Conservation (phyloP, 2,797 vertebrate genomes). For the Schizopygopsis malacanthus region DNA sequence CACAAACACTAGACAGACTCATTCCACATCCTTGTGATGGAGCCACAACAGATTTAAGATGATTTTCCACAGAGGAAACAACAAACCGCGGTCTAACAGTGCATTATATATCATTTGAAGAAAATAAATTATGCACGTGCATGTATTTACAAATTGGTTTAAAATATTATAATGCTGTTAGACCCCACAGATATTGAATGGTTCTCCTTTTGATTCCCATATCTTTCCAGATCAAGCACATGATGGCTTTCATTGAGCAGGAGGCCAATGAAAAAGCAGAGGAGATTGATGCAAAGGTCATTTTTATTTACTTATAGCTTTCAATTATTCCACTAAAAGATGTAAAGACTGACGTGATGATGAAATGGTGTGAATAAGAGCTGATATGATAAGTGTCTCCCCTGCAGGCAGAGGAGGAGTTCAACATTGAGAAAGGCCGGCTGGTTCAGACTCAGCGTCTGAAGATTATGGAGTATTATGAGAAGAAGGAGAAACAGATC, state of each 20-base stretch:
- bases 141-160: not conserved
- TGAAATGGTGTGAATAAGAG: not conserved
- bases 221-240: slow-evolving; percentile 92
- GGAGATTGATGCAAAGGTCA: slow-evolving; percentile 98
- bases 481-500: slow-evolving; percentile 99
- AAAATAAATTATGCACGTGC: no score
- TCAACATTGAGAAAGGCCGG: slow-evolving; percentile 98
- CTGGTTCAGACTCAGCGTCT: slow-evolving; percentile 97
- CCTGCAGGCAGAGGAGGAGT: slow-evolving; percentile 97
- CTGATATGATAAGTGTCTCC: slow-evolving; percentile 55
- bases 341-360: not conserved
- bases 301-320: not conserved
- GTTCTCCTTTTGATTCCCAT: not conserved
- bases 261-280: slow-evolving; percentile 99
- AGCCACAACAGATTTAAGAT: not conserved
- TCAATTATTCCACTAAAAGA: not conserved
- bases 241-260: slow-evolving; percentile 99
- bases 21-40: not conserved
- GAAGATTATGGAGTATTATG: slow-evolving; percentile 99
- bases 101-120: not conserved
- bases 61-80: not conserved
- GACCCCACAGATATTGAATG: not conserved
- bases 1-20: not conserved
- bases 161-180: not conserved
- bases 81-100: not conserved